Conservation (phyloP, 64 coral and sea anemone species). For the Montipora sp. region DNA sequence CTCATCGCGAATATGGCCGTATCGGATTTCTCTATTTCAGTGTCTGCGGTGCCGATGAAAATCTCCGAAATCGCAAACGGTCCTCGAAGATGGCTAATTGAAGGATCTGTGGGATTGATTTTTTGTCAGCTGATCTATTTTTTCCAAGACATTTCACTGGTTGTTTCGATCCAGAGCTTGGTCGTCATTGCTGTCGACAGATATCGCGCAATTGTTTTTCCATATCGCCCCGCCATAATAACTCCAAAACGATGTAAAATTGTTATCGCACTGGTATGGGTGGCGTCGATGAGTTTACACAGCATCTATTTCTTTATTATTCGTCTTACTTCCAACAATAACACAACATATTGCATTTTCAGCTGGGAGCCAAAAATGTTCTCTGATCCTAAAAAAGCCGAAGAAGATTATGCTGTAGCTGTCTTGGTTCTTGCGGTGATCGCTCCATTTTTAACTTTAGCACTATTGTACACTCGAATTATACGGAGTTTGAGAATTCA, state of each 20-base stretch:
- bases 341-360: background rate
- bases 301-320: conserved; percentile 52
- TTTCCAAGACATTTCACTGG: conserved; percentile 20
- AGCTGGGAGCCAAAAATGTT: conserved; percentile 40
- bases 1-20: conserved; percentile 77
- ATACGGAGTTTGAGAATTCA: background rate
- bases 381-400: background rate
- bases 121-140: conserved; percentile 58
- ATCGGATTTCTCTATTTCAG: conserved; percentile 55
- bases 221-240: conserved; percentile 21
- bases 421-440: conserved; percentile 56
- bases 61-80: conserved; percentile 30
- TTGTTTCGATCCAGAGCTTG: conserved; percentile 71
- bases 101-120: conserved; percentile 21
- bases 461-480: conserved; percentile 61
- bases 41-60: conserved; percentile 30
- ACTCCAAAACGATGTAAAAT: conserved; percentile 22
- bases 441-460: conserved; percentile 45
- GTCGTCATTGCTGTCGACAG: conserved; percentile 67
- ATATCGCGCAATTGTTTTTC: conserved; percentile 60
- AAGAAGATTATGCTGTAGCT: conserved; percentile 14
- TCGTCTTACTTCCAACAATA: background rate
- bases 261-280: conserved; percentile 62
- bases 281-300: conserved; percentile 39
- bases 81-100: conserved; percentile 40